Evolutionary conservation across 2,797 vertebrate genomes (phyloP).

Genomic region (Myotis myotis): DNA sequence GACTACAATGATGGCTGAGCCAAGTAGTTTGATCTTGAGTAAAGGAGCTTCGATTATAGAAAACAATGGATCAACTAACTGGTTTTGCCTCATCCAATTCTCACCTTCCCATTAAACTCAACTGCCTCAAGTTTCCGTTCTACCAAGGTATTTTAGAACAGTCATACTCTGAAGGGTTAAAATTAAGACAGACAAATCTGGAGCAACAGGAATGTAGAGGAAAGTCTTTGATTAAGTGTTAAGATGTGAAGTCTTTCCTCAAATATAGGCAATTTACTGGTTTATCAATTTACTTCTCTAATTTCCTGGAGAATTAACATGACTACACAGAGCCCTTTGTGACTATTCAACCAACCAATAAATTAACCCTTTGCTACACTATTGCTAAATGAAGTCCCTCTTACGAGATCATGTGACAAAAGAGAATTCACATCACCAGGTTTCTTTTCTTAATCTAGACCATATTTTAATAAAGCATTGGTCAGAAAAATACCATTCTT

Average conservation of each 20-base stretch:
- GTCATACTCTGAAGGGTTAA: background rate
- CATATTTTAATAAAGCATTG: background rate
- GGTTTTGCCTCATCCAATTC: background rate
- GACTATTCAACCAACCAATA: background rate
- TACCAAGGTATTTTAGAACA: background rate
- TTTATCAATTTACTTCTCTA: background rate
- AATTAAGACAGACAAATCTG: background rate
- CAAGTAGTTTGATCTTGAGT: background rate
- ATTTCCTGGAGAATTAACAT: background rate
- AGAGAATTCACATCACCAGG: background rate
- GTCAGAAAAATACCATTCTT: slow-evolving; percentile 46
- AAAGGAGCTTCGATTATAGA: background rate
- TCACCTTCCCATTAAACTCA: background rate
- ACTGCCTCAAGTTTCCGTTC: background rate
- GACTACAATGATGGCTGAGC: background rate
- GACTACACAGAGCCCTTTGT: background rate
- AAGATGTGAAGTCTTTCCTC: slow-evolving; percentile 2
- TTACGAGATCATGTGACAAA: background rate
- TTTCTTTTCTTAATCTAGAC: slow-evolving; percentile 39
- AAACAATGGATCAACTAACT: background rate
- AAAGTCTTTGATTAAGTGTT: slow-evolving; percentile 12
- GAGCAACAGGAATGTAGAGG: background rate
- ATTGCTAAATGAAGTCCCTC: background rate
- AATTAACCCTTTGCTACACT: background rate
- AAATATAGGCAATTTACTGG: background rate